phyloP scores from a whole-genome alignment of 2,888 invertebrate species.

The Drosophila ezoana region DNA sequence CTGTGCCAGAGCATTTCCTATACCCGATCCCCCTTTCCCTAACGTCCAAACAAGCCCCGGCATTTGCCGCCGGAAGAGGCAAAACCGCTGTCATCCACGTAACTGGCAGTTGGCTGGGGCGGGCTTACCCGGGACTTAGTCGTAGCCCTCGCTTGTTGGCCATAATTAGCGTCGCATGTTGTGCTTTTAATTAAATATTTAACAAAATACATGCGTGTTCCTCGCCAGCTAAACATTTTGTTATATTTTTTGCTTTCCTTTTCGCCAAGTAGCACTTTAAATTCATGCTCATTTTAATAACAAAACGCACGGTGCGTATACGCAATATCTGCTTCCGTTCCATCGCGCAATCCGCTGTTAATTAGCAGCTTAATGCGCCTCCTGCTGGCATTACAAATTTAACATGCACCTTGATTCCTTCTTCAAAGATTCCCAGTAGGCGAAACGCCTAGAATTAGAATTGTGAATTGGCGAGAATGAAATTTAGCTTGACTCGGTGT shows the following conservation, averaged over 20 bases:
- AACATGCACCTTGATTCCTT: neutral
- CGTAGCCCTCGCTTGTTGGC: constrained; percentile 10
- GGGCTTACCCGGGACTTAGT: constrained; percentile 5
- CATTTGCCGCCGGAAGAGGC: constrained; percentile 14
- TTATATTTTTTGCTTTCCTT: neutral
- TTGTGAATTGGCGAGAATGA: neutral
- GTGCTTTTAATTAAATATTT: constrained; percentile 67
- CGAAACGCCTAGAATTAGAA: neutral
- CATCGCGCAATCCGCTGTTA: constrained; percentile 41
- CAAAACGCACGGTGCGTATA: constrained; percentile 56
- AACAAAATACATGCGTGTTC: constrained; percentile 42
- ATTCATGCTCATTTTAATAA: constrained; percentile 67
- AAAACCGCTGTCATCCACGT: constrained; percentile 29
- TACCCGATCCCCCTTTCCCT: neutral
- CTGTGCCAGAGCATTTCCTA: constrained; percentile 1
- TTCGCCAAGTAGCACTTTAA: constrained; percentile 59
- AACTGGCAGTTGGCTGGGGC: constrained; percentile 22
- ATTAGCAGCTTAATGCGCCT: constrained; percentile 27
- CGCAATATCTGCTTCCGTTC: constrained; percentile 40
- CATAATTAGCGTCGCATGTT: constrained; percentile 56
- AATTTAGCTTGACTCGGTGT: no score
- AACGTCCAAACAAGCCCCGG: neutral
- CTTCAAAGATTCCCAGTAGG: constrained; percentile 1
- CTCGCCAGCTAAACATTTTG: neutral
- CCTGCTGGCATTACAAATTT: constrained; percentile 28